Base-by-base conservation (phyloP, 2,113 vertebrate genomes). In the Rhipidura dahli region DNA sequence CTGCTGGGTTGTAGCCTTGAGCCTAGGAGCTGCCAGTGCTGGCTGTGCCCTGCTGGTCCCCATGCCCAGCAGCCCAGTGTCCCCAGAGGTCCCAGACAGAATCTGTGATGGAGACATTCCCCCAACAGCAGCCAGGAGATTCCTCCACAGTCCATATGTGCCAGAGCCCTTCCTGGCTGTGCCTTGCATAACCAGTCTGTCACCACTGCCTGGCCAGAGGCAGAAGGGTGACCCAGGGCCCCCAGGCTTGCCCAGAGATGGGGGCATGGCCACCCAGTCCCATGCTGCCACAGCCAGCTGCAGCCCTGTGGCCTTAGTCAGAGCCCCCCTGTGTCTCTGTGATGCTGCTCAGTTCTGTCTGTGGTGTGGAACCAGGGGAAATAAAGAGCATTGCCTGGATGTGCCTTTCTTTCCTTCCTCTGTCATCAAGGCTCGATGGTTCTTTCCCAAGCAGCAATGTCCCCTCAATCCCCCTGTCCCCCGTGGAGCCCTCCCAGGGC, bases 331-430 rank as follows among this genome's bases (percentile, higher is more conserved):
- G 68, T 95, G 83, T 94, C 89, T 66, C 86, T 5, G 16, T 96
- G 86, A 90, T 92, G 72, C 93, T 92, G 92, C 93, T 95, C 87
- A 83, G 81, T 93, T 70, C 85, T 47, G 7, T 94, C 94, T 93
- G 77, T 94, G 91, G 42, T 94, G 89, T 95, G 88, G 97, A 93
- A 94, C 76, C 11, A 13, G 78, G 95, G 85, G 72, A 94, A 97
- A 97, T 96, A 97, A 97, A 97, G 94, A 94, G 82, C 82, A 64
- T 96, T 89, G 87, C 81, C 95, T 93, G 90, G 82, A 86, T 2
- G 2, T 2, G 6, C 3, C 6, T 89, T 61, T 60, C 53, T 84
- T 73, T 93, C 63, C 50, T 80, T 83, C 56, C 27, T 90, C 51
- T 3, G 11, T 35, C 1, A 1, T 77, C 3, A 2, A 53, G 71